Evolutionary conservation across 2,888 invertebrate genomes (phyloP).

Genomic region (Pseudococcus viburni): DNA sequence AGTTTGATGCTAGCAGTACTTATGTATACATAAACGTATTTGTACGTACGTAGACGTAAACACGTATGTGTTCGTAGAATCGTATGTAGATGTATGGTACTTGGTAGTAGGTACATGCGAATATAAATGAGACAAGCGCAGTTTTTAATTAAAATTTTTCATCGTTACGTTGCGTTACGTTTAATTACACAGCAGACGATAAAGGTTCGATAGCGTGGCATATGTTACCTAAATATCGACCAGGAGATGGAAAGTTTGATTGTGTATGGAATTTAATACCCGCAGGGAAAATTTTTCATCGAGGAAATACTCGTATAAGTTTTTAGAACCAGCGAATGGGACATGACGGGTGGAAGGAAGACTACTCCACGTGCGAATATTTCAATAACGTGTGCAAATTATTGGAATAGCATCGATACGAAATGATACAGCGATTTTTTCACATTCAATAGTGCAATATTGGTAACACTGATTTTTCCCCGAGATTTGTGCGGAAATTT

Average conservation of each 20-base stretch:
- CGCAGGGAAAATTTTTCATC: neutral
- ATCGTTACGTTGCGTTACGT: neutral
- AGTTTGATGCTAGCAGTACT: too few relatives aligned
- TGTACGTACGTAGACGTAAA: neutral
- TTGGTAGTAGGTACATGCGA: neutral
- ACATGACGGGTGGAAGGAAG: neutral
- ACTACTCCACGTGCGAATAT: neutral
- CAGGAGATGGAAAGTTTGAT: neutral
- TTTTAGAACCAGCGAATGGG: neutral
- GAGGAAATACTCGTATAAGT: neutral
- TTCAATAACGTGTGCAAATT: neutral
- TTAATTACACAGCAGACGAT: slow-evolving; percentile 25
- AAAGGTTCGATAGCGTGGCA: neutral
- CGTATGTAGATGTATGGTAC: neutral
- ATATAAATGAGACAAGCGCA: neutral
- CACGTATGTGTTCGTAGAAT: neutral
- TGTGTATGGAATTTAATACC: slow-evolving; percentile 5
- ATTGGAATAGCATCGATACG: neutral
- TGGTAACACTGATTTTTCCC: neutral
- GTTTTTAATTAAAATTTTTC: slow-evolving; percentile 18
- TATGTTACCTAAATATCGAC: neutral
- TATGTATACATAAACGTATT: neutral
- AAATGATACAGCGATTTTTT: neutral
- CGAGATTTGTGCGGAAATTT: too few relatives aligned
- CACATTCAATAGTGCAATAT: neutral